Percentiles rank a stretch among this genome's conserved stretches.
These are phyloP conservation scores for Halictus quadricinctus DNA, from an alignment of 2,888 invertebrate species.

Conservation along the genomic window DNA sequence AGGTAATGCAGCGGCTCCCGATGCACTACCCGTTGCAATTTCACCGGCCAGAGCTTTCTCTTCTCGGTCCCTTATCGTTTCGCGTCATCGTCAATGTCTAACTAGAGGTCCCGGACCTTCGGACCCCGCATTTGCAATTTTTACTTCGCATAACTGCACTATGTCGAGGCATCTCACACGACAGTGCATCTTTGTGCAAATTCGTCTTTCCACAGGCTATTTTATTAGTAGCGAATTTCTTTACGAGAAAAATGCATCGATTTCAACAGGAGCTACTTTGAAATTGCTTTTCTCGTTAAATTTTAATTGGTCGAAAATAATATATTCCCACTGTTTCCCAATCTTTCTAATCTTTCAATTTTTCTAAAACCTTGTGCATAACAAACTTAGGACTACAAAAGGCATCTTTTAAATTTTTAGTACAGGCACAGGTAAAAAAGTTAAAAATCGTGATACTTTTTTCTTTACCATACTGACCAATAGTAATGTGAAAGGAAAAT, in stretches of 20 bases:
- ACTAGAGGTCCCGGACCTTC: constrained; percentile 1
- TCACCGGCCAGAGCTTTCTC: not conserved
- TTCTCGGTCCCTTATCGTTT: not conserved
- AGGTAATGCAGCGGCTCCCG: constrained; percentile 3
- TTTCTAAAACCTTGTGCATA: too few relatives aligned
- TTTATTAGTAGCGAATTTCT: not conserved
- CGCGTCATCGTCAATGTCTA: constrained; percentile 2
- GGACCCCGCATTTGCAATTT: constrained; percentile 1
- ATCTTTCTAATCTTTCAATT: too few relatives aligned
- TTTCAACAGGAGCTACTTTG: not conserved
- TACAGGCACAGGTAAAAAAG: too few relatives aligned
- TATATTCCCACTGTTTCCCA: too few relatives aligned
- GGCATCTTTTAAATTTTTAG: too few relatives aligned
- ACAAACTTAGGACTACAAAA: too few relatives aligned
- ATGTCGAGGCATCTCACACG: not conserved
- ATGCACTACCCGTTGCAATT: constrained; percentile 11
- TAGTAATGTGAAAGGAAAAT: too few relatives aligned
- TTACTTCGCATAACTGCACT: not conserved
- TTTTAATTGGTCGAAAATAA: not conserved
- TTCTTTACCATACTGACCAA: too few relatives aligned
- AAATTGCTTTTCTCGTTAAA: not conserved
- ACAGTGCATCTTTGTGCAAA: not conserved
- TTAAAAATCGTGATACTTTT: too few relatives aligned
- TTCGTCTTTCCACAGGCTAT: not conserved
- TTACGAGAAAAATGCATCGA: not conserved